These are phyloP conservation scores for Oscheius sp. DNA, from an alignment of 2,888 invertebrate genomes.

Conservation along the genomic window DNA sequence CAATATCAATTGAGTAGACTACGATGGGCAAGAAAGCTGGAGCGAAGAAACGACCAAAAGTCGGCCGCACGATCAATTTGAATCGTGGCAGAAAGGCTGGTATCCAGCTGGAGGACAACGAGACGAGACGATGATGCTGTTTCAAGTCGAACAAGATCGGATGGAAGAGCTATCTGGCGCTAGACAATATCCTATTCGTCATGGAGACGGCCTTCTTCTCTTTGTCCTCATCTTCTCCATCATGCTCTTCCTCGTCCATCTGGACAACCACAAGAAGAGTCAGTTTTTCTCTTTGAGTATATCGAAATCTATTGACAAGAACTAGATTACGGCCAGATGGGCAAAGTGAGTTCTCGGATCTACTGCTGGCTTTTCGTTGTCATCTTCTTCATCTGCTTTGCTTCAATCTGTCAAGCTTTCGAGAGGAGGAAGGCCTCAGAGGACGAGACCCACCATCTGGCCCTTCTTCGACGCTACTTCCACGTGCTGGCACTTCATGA, in stretches of 20 bases:
- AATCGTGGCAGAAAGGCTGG: background rate
- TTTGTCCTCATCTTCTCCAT: constrained; percentile 11
- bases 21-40: background rate
- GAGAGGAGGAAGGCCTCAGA: background rate
- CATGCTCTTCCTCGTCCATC: constrained; percentile 13
- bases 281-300: background rate
- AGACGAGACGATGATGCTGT: background rate
- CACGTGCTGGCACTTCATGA: constrained; percentile 17
- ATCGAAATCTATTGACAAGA: background rate
- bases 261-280: constrained; percentile 13
- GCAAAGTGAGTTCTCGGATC: background rate
- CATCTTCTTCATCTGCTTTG: constrained; percentile 9
- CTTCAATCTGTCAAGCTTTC: background rate
- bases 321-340: constrained; percentile 3
- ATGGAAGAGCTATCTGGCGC: constrained; percentile 2
- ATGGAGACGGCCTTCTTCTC: background rate
- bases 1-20: background rate
- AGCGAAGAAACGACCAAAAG: background rate
- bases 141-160: background rate
- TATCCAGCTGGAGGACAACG: background rate
- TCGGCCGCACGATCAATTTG: background rate
- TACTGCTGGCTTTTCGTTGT: constrained; percentile 1
- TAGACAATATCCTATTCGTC: background rate
- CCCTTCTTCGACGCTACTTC: constrained; percentile 18
- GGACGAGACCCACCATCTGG: constrained; percentile 3